These are phyloP conservation scores for Chalcosyrphus nemorum DNA, from an alignment of 2,888 invertebrate genomes.

Conservation along the genomic window DNA sequence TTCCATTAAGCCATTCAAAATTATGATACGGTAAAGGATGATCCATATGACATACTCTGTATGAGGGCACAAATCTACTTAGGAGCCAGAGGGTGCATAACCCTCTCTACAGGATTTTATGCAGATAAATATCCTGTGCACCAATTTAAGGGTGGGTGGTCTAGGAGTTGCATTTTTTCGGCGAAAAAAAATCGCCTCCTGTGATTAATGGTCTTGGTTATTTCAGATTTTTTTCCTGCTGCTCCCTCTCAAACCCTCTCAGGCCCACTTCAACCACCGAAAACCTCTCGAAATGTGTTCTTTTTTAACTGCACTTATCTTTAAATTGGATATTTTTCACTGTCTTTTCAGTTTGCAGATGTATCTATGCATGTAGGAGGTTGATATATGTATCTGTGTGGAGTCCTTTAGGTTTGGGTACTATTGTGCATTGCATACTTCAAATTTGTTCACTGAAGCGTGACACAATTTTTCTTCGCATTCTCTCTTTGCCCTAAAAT, in stretches of 20 bases:
- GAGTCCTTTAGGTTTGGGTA: constrained; percentile 29
- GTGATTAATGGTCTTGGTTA: constrained; percentile 70
- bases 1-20: constrained; percentile 62
- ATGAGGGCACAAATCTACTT: background rate
- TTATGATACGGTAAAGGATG: constrained; percentile 50
- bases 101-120: constrained; percentile 50
- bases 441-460: constrained; percentile 65
- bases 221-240: constrained; percentile 29
- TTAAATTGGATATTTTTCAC: constrained; percentile 73
- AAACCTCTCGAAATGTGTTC: constrained; percentile 51
- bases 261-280: background rate
- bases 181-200: constrained; percentile 31
- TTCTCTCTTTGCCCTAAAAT: no score
- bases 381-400: background rate
- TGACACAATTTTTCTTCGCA: constrained; percentile 60
- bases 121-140: constrained; percentile 67
- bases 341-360: constrained; percentile 60
- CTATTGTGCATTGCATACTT: constrained; percentile 64
- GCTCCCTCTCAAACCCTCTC: background rate
- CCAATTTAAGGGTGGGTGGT: constrained; percentile 4
- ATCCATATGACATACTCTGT: constrained; percentile 55
- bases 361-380: background rate
- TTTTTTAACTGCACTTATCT: constrained; percentile 72
- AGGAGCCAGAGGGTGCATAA: constrained; percentile 7
- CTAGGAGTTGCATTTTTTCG: constrained; percentile 1